phyloP scores from a whole-genome alignment of 2,113 vertebrate species.

The Piaya cayana region DNA sequence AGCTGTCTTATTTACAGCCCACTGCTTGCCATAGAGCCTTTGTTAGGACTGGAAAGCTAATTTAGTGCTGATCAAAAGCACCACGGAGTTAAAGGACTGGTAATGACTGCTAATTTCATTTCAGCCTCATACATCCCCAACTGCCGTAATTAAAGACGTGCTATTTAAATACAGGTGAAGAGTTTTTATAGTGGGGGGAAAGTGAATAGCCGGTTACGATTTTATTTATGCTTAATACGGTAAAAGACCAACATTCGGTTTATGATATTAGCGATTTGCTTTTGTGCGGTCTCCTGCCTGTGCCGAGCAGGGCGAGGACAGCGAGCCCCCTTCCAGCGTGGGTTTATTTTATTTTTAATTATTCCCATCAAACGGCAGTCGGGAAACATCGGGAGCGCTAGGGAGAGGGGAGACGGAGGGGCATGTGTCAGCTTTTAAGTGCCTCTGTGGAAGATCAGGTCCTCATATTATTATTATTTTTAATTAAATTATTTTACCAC shows the following conservation, averaged over 20 bases:
- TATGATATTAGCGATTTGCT: not conserved
- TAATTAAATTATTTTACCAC: constrained; percentile 78
- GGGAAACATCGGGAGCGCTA: constrained; percentile 27
- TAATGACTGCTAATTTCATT: constrained; percentile 91
- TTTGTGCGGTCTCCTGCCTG: constrained; percentile 30
- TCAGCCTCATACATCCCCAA: constrained; percentile 83
- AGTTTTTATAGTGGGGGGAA: constrained; percentile 69
- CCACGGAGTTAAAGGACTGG: constrained; percentile 86
- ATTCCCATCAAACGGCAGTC: constrained; percentile 46
- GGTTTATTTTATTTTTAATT: constrained; percentile 54
- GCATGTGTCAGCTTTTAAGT: constrained; percentile 68
- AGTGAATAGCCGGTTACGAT: constrained; percentile 65
- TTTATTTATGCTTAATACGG: constrained; percentile 71
- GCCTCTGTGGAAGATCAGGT: constrained; percentile 52
- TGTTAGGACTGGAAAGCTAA: constrained; percentile 86
- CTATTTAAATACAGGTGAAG: constrained; percentile 88
- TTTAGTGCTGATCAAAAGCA: constrained; percentile 88
- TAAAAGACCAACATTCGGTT: constrained; percentile 64
- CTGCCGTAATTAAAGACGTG: constrained; percentile 85
- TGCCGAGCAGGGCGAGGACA: not conserved
- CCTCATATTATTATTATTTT: constrained; percentile 67
- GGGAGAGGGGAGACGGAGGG: constrained; percentile 39
- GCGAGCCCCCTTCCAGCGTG: not conserved
- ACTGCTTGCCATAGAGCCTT: constrained; percentile 83
- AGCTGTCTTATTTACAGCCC: constrained; percentile 86